Base-by-base conservation (phyloP, 2,888 invertebrate species). In the Papilio protenor region DNA sequence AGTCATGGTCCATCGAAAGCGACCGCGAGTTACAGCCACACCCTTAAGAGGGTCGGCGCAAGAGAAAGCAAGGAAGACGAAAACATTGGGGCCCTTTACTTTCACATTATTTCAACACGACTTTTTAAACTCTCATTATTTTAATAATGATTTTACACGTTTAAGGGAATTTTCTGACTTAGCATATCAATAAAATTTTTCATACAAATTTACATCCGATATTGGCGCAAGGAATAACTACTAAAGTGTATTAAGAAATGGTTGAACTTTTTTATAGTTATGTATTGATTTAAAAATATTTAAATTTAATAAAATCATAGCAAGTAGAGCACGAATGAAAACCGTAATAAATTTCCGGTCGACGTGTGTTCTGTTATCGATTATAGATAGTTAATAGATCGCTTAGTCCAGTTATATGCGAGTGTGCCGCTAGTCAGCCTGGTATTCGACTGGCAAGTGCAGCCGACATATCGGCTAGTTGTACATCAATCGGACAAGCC, bases 41-140 rank as follows among this genome's bases (percentile, higher is more conserved):
- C 79, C 74, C 83, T 81, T 82, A 82, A 74, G 59, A 87, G 90
- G 90, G 40, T 91, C 90, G 88, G 88, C 79, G 84, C 66, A 85
- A 87, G 92, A 90, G 93, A 94, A 93, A 93, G 91, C 89, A 87
- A 83, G 81, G 77, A 71, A 84, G 80, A 81, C 79, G 79, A 76
- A 81, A 77, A 82, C 82, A 83, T 82, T 84, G 81, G 87, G 89
- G 90, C 92, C 92, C 92, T 89, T 94, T 94, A 94, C 94, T 90
- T 93, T 87, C 81, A 81, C 79, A 11, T 59, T 33, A 49, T 40
- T 47, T 71, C 40, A 59, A 64, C 61, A 59, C 4, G 40, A 66
- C 12, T 45, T 45, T 45, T 69, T 69, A 45, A 66, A 69, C n/a
- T 40, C 10, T 40, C 45, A 11, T 40, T 66, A 40, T 66, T 33